Conservation (phyloP, 2,113 vertebrate genomes). For the Andinoacara biseriatus region DNA sequence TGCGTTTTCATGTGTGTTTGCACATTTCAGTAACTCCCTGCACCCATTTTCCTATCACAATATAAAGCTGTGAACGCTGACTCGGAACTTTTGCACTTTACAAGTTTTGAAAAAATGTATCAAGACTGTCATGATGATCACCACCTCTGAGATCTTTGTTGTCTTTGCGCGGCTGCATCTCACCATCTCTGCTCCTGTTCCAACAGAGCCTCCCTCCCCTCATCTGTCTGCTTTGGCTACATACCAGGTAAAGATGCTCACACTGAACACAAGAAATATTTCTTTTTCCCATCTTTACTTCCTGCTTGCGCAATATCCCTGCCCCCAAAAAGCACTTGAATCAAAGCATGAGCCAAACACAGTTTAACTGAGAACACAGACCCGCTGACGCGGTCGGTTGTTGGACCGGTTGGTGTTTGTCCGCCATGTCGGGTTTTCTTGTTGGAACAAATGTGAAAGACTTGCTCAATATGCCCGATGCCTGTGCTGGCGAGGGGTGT, state of each 20-base stretch:
- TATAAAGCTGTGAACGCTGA: neutral
- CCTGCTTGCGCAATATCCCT: neutral
- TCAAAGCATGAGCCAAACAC: neutral
- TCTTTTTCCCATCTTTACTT: neutral
- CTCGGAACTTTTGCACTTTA: neutral
- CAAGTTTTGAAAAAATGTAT: neutral
- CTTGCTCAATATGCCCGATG: constrained; percentile 20
- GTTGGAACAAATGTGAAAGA: constrained; percentile 22
- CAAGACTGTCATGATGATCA: neutral
- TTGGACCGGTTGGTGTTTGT: constrained; percentile 2
- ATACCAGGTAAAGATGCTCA: constrained; percentile 16
- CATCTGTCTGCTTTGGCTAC: neutral
- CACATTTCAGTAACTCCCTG: neutral
- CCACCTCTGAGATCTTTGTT: neutral
- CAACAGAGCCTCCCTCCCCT: neutral
- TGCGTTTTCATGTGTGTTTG: neutral
- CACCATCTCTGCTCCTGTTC: neutral
- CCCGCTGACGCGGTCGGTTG: neutral
- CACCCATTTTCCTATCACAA: neutral
- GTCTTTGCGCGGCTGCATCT: neutral
- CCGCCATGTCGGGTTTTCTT: constrained; percentile 6
- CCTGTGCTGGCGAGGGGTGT: neutral
- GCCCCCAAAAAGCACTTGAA: neutral
- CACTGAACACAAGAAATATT: neutral
- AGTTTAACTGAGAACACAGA: neutral